A percentile compares a stretch with the other conserved stretches of the same genome.
Evolutionary conservation across 37 sponge, comb jelly and placozoan species (phyloP).

Genomic region (Cladorhizidae sp.): DNA sequence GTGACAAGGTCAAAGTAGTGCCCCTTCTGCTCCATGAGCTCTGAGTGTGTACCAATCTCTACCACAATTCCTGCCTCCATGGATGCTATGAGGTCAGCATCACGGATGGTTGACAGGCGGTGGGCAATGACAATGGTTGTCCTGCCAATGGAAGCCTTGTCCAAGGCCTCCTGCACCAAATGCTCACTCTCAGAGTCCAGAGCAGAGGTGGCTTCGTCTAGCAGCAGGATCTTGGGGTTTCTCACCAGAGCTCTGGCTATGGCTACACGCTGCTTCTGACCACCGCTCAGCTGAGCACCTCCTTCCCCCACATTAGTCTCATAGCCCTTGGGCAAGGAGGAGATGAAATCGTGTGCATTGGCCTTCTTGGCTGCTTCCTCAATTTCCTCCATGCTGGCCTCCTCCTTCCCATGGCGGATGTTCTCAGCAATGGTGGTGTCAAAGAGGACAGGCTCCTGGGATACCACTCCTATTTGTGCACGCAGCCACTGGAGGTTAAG

Average conservation of each 20-base stretch:
- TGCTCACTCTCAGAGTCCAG: slow-evolving; percentile 91
- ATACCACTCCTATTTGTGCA: slow-evolving; percentile 82
- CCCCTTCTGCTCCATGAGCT: slow-evolving; percentile 74
- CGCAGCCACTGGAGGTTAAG: slow-evolving; percentile 87
- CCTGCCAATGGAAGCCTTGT: slow-evolving; percentile 81
- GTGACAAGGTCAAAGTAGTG: slow-evolving; percentile 90
- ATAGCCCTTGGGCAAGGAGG: slow-evolving; percentile 77
- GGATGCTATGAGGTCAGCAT: slow-evolving; percentile 70
- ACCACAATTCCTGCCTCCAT: slow-evolving; percentile 63
- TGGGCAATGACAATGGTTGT: slow-evolving; percentile 92
- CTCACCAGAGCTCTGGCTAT: slow-evolving; percentile 89
- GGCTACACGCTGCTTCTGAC: slow-evolving; percentile 94
- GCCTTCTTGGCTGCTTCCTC: slow-evolving; percentile 73
- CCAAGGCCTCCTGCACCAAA: slow-evolving; percentile 85
- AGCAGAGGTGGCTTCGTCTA: slow-evolving; percentile 95
- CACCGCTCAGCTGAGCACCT: slow-evolving; percentile 87
- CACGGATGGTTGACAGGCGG: slow-evolving; percentile 86
- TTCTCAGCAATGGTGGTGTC: slow-evolving; percentile 89
- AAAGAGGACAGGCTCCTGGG: slow-evolving; percentile 92
- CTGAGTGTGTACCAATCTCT: slow-evolving; percentile 79
- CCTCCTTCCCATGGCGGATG: slow-evolving; percentile 68
- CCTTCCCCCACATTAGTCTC: slow-evolving; percentile 82
- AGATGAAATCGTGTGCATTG: slow-evolving; percentile 84
- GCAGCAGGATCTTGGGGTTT: slow-evolving; percentile 86
- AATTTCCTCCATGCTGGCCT: slow-evolving; percentile 76